Base-by-base conservation (phyloP, 2,888 invertebrate species). In the Chloroclysta siterata region DNA sequence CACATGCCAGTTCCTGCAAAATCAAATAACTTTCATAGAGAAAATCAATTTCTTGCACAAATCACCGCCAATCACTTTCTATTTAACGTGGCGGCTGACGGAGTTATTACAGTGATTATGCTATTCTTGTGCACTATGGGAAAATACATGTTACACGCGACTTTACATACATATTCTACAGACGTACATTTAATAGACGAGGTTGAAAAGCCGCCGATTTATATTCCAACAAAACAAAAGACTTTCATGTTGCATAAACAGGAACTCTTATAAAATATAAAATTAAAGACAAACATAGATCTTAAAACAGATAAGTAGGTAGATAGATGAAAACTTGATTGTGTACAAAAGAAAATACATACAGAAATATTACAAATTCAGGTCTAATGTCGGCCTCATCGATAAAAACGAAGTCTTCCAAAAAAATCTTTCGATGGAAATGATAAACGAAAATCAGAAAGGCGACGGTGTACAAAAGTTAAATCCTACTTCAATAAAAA, bases 31-130 rank as follows among this genome's bases (percentile, higher is more conserved):
- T 72, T 72, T 72, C 70, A 64, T 68, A 67, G 63, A 53, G 70
- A 72, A 72, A 72, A 80, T 78, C 77, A 75, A 78, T 81, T 78
- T 80, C 75, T 72, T 71, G 71, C 69, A 73, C 70, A 73, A 73
- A 73, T 71, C 69, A 66, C 53, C 64, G 58, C 65, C 69, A 72
- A 75, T 76, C 78, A 80, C 80, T 80, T 80, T 80, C 80, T 75
- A 73, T 66, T 65, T 65, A 63, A 58, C 64, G 66, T 41, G 66
- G 36, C 57, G 50, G 69, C 52, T 63, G 68, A 68, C 65, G 65
- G 55, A 63, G 68, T 63, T 68, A 70, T 67, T 66, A 60, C 69
- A 53, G 63, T 66, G 65, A 69, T 69, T 66, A 60, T 33, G 53
- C 62, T 60, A 62, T 66, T 64, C 63, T 64, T 66, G 69, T 63